These are phyloP conservation scores for Hylomyscus alleni DNA, from an alignment of 2,797 vertebrate genomes.

Conservation along the genomic window DNA sequence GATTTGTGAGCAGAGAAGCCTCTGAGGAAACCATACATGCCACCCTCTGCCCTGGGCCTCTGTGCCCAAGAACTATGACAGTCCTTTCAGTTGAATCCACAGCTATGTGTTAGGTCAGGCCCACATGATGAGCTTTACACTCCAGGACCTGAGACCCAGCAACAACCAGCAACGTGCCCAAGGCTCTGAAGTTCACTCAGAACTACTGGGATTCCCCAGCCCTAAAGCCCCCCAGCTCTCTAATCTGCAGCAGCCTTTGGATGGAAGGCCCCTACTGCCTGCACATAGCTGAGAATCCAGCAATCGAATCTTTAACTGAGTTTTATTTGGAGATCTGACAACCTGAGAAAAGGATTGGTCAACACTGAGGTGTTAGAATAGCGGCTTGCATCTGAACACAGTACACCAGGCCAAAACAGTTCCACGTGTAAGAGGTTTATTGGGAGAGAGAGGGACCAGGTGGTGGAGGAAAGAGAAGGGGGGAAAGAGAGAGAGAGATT, in stretches of 20 bases:
- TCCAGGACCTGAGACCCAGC: background rate
- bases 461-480: no score
- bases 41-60: background rate
- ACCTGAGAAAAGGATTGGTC: background rate
- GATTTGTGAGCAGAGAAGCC: background rate
- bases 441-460: no score
- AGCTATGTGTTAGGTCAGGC: background rate
- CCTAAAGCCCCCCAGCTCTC: background rate
- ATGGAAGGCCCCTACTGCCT: background rate
- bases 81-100: background rate
- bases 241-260: background rate
- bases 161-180: background rate
- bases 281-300: background rate
- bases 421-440: no score
- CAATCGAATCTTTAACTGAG: background rate
- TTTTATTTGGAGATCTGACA: background rate
- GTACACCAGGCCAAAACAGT: no score
- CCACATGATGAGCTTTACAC: background rate
- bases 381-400: no score
- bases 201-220: background rate
- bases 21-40: background rate
- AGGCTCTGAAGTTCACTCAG: background rate
- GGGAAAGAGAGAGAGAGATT: no score
- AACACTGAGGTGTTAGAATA: background rate
- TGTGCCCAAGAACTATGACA: background rate